These are phyloP conservation scores for Australoheros facetus DNA, from an alignment of 2,797 vertebrate species.

Conservation along the genomic window DNA sequence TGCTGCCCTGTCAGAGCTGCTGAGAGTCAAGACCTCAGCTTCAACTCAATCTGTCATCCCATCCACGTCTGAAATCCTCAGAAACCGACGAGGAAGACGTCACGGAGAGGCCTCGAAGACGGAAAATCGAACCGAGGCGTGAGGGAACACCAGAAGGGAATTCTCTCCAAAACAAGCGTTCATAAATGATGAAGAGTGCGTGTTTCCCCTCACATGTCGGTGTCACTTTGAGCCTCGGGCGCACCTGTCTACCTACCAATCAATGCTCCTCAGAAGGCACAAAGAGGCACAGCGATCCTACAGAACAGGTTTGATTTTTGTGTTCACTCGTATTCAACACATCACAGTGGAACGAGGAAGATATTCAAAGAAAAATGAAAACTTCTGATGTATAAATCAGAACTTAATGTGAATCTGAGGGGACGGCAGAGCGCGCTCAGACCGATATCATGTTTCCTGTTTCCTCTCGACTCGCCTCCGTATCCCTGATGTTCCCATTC, in stretches of 20 bases:
- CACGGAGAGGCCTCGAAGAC: not conserved
- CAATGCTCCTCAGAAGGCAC: not conserved
- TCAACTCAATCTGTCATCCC: conserved; percentile 12
- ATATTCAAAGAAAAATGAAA: not conserved
- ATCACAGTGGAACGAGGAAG: not conserved
- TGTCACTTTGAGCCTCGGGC: not conserved
- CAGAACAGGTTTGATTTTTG: not conserved
- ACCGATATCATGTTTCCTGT: not conserved
- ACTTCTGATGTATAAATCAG: conserved; percentile 25
- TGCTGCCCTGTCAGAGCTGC: conserved; percentile 1
- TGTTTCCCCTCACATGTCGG: not conserved
- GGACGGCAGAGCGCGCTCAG: conserved; percentile 1
- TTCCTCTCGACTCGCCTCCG: not conserved
- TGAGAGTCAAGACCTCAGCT: conserved; percentile 4
- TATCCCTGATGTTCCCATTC: not conserved
- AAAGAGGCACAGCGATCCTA: not conserved
- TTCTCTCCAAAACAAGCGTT: conserved; percentile 1
- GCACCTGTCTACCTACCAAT: not conserved
- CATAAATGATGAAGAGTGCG: not conserved
- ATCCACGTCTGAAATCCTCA: not conserved
- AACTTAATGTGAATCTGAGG: conserved; percentile 16
- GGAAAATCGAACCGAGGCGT: not conserved
- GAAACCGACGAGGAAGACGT: not conserved
- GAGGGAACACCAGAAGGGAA: not conserved
- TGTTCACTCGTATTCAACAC: not conserved